Evolutionary conservation across 2,888 invertebrate species (phyloP).

Genomic region (Drosophila recens): DNA sequence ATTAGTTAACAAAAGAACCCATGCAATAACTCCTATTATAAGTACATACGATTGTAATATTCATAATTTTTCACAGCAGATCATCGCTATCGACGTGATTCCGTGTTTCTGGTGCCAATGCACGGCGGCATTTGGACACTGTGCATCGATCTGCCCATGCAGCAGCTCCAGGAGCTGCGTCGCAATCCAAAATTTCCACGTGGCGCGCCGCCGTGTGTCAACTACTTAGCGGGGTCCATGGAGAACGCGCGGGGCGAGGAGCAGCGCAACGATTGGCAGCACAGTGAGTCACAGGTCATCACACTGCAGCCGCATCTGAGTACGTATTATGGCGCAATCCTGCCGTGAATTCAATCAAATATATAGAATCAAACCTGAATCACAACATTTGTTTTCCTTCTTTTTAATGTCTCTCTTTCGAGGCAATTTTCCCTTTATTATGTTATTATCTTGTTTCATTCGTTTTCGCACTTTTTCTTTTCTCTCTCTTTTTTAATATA

Average conservation of each 20-base stretch:
- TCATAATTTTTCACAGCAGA: constrained; percentile 77
- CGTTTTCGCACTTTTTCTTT: constrained; percentile 27
- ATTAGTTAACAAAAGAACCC: too few species aligned
- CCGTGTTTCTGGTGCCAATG: constrained; percentile 93
- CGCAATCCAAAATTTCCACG: constrained; percentile 83
- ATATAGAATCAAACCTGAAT: constrained; percentile 13
- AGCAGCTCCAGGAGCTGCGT: constrained; percentile 88
- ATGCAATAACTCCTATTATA: too few species aligned
- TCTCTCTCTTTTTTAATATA: constrained; percentile 58
- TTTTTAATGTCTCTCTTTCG: constrained; percentile 17
- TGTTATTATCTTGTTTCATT: constrained; percentile 28
- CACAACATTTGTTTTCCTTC: constrained; percentile 7
- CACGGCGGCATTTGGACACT: constrained; percentile 96
- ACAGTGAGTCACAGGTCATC: constrained; percentile 88
- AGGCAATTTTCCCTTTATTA: constrained; percentile 48
- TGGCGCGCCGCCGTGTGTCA: constrained; percentile 90
- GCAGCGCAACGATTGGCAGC: constrained; percentile 92
- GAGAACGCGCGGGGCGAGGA: constrained; percentile 89
- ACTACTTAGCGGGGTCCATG: constrained; percentile 90
- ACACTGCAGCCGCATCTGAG: constrained; percentile 85
- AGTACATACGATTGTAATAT: background rate
- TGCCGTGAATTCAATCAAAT: constrained; percentile 28
- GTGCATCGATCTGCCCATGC: constrained; percentile 92
- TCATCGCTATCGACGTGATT: constrained; percentile 85
- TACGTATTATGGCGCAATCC: constrained; percentile 84